Conservation (phyloP, 1,140 invertebrate genomes). For the Rhopalosiphum maidis region DNA sequence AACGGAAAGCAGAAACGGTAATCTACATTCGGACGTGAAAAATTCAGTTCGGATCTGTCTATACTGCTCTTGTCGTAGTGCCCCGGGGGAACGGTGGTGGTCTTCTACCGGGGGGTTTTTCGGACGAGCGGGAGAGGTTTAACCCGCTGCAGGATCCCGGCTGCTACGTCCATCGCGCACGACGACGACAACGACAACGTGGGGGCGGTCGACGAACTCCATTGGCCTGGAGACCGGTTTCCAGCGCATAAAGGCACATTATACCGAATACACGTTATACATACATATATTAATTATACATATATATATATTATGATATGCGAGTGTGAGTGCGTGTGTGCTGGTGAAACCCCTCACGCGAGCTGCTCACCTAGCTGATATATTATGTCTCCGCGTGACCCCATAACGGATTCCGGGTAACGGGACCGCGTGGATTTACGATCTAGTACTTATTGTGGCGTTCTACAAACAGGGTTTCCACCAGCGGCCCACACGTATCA, state of each 20-base stretch:
- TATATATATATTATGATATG: background rate
- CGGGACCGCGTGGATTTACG: conserved; percentile 46
- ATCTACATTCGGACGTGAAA: conserved; percentile 31
- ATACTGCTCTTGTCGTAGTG: background rate
- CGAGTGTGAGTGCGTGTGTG: background rate
- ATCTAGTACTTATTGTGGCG: background rate
- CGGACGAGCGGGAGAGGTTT: background rate
- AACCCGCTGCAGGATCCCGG: background rate
- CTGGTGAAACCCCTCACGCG: background rate
- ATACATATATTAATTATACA: background rate
- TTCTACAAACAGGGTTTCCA: conserved; percentile 42
- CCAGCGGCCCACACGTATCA: background rate
- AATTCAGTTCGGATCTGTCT: background rate
- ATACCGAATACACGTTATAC: background rate
- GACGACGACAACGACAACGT: conserved; percentile 16
- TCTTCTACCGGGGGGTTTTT: background rate
- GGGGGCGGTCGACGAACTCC: conserved; percentile 56
- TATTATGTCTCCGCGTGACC: conserved; percentile 45
- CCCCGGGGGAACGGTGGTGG: too few relatives aligned
- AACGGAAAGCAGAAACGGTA: conserved; percentile 39
- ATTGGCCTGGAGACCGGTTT: conserved; percentile 54
- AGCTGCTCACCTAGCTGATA: background rate
- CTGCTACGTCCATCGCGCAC: background rate
- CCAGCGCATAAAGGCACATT: background rate
- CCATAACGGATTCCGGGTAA: conserved; percentile 55